These are phyloP conservation scores for Aurelia aurita DNA, from an alignment of 30 jellyfish, hydroid and myxozoan genomes.

Conservation along the genomic window DNA sequence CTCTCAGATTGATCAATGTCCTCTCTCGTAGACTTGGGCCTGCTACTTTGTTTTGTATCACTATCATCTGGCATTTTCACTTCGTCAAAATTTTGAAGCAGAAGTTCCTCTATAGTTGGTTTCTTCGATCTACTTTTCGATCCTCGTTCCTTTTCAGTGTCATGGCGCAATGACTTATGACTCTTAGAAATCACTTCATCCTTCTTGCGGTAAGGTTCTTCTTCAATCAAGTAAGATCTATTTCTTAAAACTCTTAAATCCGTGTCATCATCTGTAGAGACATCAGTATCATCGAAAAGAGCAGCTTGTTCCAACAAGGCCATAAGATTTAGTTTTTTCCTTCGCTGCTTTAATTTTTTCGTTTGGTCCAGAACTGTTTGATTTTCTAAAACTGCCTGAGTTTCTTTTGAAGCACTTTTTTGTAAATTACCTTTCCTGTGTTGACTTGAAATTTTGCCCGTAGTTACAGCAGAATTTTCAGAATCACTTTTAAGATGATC, in stretches of 20 bases:
- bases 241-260: conserved; percentile 8
- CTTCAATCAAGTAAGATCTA: conserved; percentile 34
- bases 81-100: conserved; percentile 46
- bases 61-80: background rate
- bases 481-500: background rate
- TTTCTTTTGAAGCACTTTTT: conserved; percentile 15
- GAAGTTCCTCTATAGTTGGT: conserved; percentile 55
- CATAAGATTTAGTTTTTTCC: conserved; percentile 34
- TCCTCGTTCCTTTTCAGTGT: background rate
- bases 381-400: background rate
- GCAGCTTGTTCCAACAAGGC: conserved; percentile 59
- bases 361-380: conserved; percentile 5
- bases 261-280: conserved; percentile 47
- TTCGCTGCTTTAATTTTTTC: conserved; percentile 1
- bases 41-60: background rate
- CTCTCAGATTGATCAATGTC: background rate
- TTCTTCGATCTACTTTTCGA: background rate
- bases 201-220: conserved; percentile 10
- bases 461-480: too few species aligned
- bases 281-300: conserved; percentile 23
- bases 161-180: background rate
- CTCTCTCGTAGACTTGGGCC: background rate
- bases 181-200: background rate
- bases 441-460: too few species aligned
- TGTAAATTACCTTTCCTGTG: too few species aligned